A percentile compares a stretch with the other conserved stretches of the same genome.
These are phyloP conservation scores for Palythoa grandis DNA, from an alignment of 92 coral and sea anemone genomes.

Conservation along the genomic window DNA sequence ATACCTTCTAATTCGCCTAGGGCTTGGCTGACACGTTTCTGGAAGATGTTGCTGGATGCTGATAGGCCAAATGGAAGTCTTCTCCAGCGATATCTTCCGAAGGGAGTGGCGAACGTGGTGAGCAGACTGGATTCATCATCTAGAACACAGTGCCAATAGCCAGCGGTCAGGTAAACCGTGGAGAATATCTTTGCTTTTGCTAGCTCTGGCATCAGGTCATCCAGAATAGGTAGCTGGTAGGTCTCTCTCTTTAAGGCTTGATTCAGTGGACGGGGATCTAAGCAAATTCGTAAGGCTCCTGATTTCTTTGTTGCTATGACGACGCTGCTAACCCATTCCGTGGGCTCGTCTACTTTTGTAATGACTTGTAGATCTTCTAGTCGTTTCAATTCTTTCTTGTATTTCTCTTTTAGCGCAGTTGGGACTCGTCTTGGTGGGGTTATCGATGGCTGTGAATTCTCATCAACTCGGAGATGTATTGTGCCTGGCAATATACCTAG, in stretches of 20 bases:
- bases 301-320: conserved; percentile 23
- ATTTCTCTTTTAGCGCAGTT: not conserved
- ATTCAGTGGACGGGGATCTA: conserved; percentile 7
- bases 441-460: not conserved
- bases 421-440: not conserved
- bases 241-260: conserved; percentile 35
- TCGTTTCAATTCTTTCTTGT: not conserved
- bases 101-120: conserved; percentile 66
- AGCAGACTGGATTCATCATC: conserved; percentile 58
- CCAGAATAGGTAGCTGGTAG: conserved; percentile 26
- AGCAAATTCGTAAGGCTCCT: conserved; percentile 3
- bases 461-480: not conserved
- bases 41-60: no score
- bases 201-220: conserved; percentile 35
- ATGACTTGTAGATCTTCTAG: conserved; percentile 19
- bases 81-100: conserved; percentile 57
- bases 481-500: not conserved
- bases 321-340: conserved; percentile 18
- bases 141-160: conserved; percentile 59
- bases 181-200: conserved; percentile 43
- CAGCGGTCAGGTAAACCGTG: conserved; percentile 46
- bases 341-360: conserved; percentile 15
- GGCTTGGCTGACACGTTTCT: no score
- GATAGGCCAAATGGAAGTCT: not conserved
- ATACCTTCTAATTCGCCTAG: not conserved